phyloP scores from a whole-genome alignment of 2,888 invertebrate genomes.

The Spodoptera picta region DNA sequence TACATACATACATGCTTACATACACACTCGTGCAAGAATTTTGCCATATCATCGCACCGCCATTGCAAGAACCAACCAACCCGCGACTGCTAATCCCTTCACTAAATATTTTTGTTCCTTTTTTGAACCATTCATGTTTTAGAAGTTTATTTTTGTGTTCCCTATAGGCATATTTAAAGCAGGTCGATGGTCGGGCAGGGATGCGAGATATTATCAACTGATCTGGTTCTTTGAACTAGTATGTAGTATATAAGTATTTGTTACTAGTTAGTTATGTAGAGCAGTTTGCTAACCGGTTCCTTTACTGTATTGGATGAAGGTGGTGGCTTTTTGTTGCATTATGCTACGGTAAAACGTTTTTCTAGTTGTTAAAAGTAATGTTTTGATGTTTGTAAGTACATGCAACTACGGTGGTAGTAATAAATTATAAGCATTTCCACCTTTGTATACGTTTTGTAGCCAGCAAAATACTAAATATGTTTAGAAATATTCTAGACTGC shows the following conservation, averaged over 20 bases:
- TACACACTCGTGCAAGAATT: slow-evolving; percentile 46
- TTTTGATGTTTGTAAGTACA: too few species aligned
- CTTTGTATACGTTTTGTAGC: too few species aligned
- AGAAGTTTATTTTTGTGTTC: slow-evolving; percentile 75
- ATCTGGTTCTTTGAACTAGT: slow-evolving; percentile 43
- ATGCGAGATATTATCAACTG: slow-evolving; percentile 46
- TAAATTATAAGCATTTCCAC: too few species aligned
- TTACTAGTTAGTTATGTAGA: slow-evolving; percentile 20
- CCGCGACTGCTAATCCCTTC: slow-evolving; percentile 78
- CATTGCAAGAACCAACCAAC: slow-evolving; percentile 76
- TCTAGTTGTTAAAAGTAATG: background rate
- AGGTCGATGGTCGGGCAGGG: slow-evolving; percentile 50
- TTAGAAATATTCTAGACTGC: too few species aligned
- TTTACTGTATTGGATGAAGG: slow-evolving; percentile 11
- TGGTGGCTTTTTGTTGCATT: slow-evolving; percentile 21
- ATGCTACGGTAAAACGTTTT: slow-evolving; percentile 15
- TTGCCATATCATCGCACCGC: slow-evolving; percentile 76
- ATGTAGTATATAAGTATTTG: slow-evolving; percentile 25
- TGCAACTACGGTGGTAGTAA: too few species aligned
- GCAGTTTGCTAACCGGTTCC: slow-evolving; percentile 36
- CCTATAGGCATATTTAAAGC: slow-evolving; percentile 74
- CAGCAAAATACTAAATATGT: too few species aligned
- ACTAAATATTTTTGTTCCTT: slow-evolving; percentile 73
- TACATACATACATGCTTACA: slow-evolving; percentile 17
- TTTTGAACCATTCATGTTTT: slow-evolving; percentile 67